These are phyloP conservation scores for Acinonyx jubatus DNA, from an alignment of 2,113 vertebrate genomes.

Conservation along the genomic window DNA sequence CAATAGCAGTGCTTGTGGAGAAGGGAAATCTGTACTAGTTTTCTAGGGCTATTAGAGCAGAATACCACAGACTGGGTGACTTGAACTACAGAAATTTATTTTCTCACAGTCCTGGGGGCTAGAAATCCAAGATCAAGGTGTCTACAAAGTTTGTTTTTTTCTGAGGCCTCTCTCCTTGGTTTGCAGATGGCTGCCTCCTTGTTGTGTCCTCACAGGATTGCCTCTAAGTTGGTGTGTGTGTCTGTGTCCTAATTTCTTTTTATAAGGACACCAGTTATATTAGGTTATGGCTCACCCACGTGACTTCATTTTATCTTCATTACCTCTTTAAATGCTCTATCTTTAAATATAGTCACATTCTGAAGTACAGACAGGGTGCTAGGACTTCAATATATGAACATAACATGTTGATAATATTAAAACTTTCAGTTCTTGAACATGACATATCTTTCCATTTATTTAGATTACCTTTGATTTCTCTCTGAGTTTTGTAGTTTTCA, in stretches of 20 bases:
- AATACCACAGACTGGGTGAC: background rate
- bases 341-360: background rate
- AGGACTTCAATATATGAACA: background rate
- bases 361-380: background rate
- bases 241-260: background rate
- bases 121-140: background rate
- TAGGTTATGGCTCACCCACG: background rate
- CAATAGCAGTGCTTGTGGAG: background rate
- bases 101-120: background rate
- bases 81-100: background rate
- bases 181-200: background rate
- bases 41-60: background rate
- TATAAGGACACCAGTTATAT: background rate
- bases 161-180: background rate
- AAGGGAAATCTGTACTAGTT: background rate
- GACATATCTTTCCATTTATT: background rate
- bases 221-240: background rate
- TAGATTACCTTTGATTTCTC: slow-evolving; percentile 12
- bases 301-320: background rate
- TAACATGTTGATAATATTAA: background rate
- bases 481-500: background rate
- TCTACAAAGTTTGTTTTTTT: background rate
- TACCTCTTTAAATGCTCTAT: background rate
- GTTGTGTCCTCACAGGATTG: background rate
- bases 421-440: background rate